phyloP scores from a whole-genome alignment of 2,113 vertebrate species.

The Ellobius talpinus region DNA sequence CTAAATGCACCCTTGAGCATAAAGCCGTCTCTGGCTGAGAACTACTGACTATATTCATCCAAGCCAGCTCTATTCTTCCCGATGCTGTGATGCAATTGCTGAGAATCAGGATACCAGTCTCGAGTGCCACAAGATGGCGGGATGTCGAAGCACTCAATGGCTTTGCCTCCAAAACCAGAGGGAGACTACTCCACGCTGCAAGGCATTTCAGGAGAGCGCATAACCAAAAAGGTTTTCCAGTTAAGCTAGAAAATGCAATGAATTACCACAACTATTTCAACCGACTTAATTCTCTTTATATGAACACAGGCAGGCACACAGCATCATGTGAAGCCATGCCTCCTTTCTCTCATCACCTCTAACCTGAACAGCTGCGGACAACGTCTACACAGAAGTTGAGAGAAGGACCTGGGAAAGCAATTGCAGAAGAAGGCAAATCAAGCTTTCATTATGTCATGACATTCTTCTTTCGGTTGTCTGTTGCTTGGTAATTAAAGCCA shows the following conservation, averaged over 20 bases:
- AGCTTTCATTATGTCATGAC: slow-evolving; percentile 10
- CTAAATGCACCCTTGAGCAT: not conserved
- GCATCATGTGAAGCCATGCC: not conserved
- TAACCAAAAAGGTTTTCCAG: slow-evolving; percentile 36
- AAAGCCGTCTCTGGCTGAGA: not conserved
- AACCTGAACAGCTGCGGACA: slow-evolving; percentile 12
- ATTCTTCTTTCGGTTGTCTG: not conserved
- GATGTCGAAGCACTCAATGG: not conserved
- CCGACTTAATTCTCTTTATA: not conserved
- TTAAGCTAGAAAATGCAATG: slow-evolving; percentile 4
- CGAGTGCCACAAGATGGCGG: not conserved
- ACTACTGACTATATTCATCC: not conserved
- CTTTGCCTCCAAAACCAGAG: not conserved
- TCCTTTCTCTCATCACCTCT: not conserved
- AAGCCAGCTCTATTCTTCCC: not conserved
- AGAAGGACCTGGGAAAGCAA: slow-evolving; percentile 8
- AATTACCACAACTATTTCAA: not conserved
- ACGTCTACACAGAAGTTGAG: slow-evolving; percentile 18
- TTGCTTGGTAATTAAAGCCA: not conserved
- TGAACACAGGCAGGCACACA: accelerated
- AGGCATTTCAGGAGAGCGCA: slow-evolving; percentile 16
- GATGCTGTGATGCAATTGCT: not conserved
- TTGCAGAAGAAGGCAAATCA: not conserved
- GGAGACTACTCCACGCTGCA: not conserved
- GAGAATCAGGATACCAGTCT: not conserved